Base-by-base conservation (phyloP, 2,113 vertebrate species). In the Gila orcuttii region DNA sequence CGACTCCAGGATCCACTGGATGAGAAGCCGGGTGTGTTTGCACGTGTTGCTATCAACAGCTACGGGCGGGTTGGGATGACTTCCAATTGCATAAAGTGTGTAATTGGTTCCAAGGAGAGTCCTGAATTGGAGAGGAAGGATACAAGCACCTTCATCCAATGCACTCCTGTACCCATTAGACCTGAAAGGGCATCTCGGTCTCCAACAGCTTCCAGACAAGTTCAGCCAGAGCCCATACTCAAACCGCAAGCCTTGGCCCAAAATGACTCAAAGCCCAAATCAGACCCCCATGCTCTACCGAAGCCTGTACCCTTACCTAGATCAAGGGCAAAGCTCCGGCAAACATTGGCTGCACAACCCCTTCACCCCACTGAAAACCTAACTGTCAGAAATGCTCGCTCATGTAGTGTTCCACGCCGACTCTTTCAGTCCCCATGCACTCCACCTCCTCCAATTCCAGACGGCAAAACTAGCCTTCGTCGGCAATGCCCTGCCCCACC, bases 1-100 rank as follows among this genome's bases (percentile, higher is more conserved):
- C 92, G 90, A 76, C 91, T 93, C n/a, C 93, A 91, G 81, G 94
- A 94, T 60, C 95, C 93, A 0, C 88, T 92, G 87, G 90, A 90
- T 0, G 90, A 78, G 85, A 95, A 96, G 90, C 93, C 88, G 0
- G 92, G 94, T 0, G 93, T 94, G 82, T 97, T 96, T 50, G 95
- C 96, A 33, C 96, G 96, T n/a, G 95, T 97, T 0, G 93, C 96
- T n/a, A 91, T 97, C 2, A 96, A 92, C 85, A 95, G 96, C 90
- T 95, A 95, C 0, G 96, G 97, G 87, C 95, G 94, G 82, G 95
- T 97, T 0, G 96, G 96, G 10, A 88, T 99, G 94, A 95, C 97
- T 0, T 96, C 96, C 91, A 96, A 97, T 87, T 99, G 98, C 93
- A 97, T 99, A 91, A 96, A 95, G 45, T 99, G 97, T 60, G 94